Evolutionary conservation across 2,113 vertebrate species (phyloP).

Genomic region (Phaethornis superciliosus): DNA sequence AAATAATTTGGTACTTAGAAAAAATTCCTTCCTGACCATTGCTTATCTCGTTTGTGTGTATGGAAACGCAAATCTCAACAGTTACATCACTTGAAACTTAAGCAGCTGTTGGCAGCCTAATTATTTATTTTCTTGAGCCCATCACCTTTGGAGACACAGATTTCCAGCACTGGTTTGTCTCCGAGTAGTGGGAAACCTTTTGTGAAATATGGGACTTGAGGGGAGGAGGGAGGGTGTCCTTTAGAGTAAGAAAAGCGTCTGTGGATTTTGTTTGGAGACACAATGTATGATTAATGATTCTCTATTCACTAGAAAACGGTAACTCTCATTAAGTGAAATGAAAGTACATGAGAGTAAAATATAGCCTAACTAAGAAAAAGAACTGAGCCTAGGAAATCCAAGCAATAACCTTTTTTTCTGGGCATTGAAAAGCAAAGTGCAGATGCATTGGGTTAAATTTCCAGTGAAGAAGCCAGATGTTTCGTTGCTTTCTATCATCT

Average conservation of each 20-base stretch:
- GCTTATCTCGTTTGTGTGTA: not conserved
- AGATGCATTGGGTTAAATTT: not conserved
- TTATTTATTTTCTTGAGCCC: conserved; percentile 38
- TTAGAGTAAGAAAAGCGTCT: conserved; percentile 2
- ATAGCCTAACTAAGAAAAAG: not conserved
- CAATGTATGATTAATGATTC: conserved; percentile 50
- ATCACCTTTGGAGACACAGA: not conserved
- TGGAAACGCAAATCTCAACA: conserved; percentile 3
- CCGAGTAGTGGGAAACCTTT: not conserved
- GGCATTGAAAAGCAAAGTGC: not conserved
- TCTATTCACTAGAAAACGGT: conserved; percentile 17
- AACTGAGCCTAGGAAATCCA: not conserved
- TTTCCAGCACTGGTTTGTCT: conserved; percentile 1
- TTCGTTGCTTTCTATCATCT: not conserved
- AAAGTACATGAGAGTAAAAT: not conserved
- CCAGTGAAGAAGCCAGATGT: not conserved
- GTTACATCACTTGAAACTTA: conserved; percentile 21
- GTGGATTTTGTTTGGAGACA: conserved; percentile 34
- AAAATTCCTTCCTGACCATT: not conserved
- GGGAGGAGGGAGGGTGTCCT: not conserved
- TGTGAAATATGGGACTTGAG: not conserved
- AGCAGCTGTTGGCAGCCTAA: not conserved
- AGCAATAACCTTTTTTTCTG: not conserved
- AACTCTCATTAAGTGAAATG: conserved; percentile 12
- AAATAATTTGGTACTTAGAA: not conserved